phyloP scores from a whole-genome alignment of 2,888 invertebrate genomes.

The Synanthedon tipuliformis region DNA sequence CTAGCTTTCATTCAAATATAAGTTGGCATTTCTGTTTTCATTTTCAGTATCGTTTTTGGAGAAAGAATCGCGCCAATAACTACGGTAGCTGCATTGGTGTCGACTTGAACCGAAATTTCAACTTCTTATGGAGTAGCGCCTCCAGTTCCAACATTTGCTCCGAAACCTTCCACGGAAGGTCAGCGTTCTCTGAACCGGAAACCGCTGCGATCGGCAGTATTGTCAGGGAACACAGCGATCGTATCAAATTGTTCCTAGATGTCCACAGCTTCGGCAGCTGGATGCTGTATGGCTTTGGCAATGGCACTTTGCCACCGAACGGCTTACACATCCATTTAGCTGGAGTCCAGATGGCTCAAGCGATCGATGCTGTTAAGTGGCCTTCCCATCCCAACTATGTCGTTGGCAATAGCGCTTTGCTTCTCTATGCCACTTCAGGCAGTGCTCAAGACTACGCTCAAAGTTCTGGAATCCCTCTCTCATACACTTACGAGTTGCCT shows the following conservation, averaged over 20 bases:
- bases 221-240: constrained; percentile 47
- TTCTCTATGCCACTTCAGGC: constrained; percentile 71
- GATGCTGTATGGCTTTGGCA: constrained; percentile 51
- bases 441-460: constrained; percentile 74
- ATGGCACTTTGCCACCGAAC: constrained; percentile 56
- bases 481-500: constrained; percentile 75
- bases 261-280: constrained; percentile 81
- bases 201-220: constrained; percentile 68
- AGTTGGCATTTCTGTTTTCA: background rate
- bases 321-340: constrained; percentile 41
- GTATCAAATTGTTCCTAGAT: constrained; percentile 75
- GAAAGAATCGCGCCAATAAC: constrained; percentile 71
- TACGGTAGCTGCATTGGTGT: constrained; percentile 71
- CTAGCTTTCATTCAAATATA: background rate
- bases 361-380: constrained; percentile 59
- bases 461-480: constrained; percentile 55
- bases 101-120: constrained; percentile 83
- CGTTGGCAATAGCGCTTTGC: constrained; percentile 54
- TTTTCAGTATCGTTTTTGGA: constrained; percentile 71
- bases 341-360: constrained; percentile 47
- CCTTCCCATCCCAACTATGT: constrained; percentile 44
- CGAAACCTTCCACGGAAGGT: constrained; percentile 73
- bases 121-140: constrained; percentile 72
- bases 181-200: constrained; percentile 77
- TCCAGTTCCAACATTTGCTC: constrained; percentile 64